Conservation (phyloP, 2,797 vertebrate species). For the Siniperca scherzeri region DNA sequence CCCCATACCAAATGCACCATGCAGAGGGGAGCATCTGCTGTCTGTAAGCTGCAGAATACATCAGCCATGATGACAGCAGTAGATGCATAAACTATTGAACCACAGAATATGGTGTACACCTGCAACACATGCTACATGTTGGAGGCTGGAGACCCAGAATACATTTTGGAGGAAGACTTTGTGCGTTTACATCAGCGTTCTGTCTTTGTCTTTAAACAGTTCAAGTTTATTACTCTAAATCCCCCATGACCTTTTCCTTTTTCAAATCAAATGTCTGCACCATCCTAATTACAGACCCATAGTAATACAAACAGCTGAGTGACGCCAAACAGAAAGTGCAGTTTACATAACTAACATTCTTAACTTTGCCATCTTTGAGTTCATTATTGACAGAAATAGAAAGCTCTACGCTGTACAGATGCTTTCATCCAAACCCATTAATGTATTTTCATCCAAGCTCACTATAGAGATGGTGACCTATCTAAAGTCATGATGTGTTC, state of each 20-base stretch:
- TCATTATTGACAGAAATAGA: conserved; percentile 62
- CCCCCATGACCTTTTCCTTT: conserved; percentile 47
- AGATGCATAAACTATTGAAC: conserved; percentile 43
- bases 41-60: conserved; percentile 42
- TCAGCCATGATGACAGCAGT: conserved; percentile 30
- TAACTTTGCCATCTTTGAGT: conserved; percentile 61
- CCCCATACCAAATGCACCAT: conserved; percentile 31
- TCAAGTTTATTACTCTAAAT: conserved; percentile 32
- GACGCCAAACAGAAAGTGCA: conserved; percentile 49
- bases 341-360: conserved; percentile 57
- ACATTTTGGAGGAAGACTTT: neutral
- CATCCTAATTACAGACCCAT: conserved; percentile 52
- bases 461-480: conserved; percentile 6
- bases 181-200: neutral
- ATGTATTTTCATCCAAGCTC: conserved; percentile 38
- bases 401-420: conserved; percentile 23
- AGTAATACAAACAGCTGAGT: conserved; percentile 40
- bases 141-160: neutral
- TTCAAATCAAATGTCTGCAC: conserved; percentile 32
- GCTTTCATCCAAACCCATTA: conserved; percentile 67
- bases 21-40: conserved; percentile 66
- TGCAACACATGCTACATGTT: conserved; percentile 21
- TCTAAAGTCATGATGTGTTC: conserved; percentile 41
- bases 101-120: conserved; percentile 25
- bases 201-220: conserved; percentile 16